Evolutionary conservation across 2,797 vertebrate genomes (phyloP), one percentile per base, ranked within the genome.

Genomic region (Champsocephalus gunnari): DNA sequence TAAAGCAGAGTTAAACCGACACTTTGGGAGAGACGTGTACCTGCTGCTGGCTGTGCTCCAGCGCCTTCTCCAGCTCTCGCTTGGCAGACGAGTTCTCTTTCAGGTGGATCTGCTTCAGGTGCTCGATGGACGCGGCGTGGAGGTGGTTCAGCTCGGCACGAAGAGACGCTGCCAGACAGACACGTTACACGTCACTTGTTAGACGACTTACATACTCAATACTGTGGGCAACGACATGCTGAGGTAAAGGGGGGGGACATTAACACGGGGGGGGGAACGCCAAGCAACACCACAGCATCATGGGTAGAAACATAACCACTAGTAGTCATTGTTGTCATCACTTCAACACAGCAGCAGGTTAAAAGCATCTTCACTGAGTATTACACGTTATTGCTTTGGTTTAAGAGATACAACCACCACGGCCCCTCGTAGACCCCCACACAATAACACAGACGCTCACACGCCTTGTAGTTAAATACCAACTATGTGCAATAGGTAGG

Each of bases 121-220:
- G 96, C 82, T 99, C 97, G 44, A 98, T 94, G 28, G 97, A 95
- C 38, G 97, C 94, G 14, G 98, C 97, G 0, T 99, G 98, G 51
- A 99, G 96, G 84, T 99, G 97, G 83, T 99, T 99, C 44, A 99
- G 93, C 89, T 99, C 98, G 9, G 98, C 99, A 50, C 98, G 96
- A 48, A 99, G 94, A 60, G 98, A 99, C 1, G 98, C 98, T 99
- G 77, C 28, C 32, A 13, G 13, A 28, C 4, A 28, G 28, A 28
- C 28, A 28, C 28, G 5, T 28, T 28, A 28, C 28, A 28, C 1
- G 28, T 28, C 4, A 28, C 28, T 28, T 28, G 28, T 28, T 28
- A 28, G 28, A 5, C 28, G 4, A 28, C 28, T 28, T 5, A 28
- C 21, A 28, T 28, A 28, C 28, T 28, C 4, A 28, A 28, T 28